A percentile compares a stretch with the other conserved stretches of the same genome.
phyloP scores from a whole-genome alignment of 2,113 vertebrate species.

The Pimephales promelas region DNA sequence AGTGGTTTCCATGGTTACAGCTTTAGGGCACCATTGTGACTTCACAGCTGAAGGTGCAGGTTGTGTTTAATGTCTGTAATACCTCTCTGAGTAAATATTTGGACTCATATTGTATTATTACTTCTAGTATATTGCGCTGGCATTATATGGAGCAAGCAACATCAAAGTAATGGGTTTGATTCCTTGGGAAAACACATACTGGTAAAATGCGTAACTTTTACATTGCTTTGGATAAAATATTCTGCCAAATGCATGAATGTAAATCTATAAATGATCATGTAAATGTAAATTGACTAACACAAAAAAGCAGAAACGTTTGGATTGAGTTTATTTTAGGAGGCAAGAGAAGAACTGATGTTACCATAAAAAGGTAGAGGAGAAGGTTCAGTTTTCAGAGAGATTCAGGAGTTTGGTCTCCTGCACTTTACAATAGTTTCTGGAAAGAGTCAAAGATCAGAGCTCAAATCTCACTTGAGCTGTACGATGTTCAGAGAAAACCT shows the following conservation, averaged over 20 bases:
- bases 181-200: neutral
- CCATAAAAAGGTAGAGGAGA: neutral
- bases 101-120: neutral
- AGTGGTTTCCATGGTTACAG: conserved; percentile 70
- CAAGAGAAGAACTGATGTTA: neutral
- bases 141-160: neutral
- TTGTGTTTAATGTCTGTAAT: conserved; percentile 23
- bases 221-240: neutral
- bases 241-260: neutral
- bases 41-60: conserved; percentile 55
- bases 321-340: conserved; percentile 17
- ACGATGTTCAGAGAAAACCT: neutral
- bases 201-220: neutral
- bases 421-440: neutral
- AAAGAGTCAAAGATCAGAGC: conserved; percentile 22
- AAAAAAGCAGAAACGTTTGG: neutral
- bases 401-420: neutral
- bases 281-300: neutral
- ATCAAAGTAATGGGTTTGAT: neutral
- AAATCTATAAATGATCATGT: neutral
- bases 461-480: neutral
- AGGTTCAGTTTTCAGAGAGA: neutral
- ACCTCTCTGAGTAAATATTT: conserved; percentile 4
- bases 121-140: neutral
- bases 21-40: conserved; percentile 55